Base-by-base conservation (phyloP, 2,797 vertebrate genomes). In the Echeneis naucrates region DNA sequence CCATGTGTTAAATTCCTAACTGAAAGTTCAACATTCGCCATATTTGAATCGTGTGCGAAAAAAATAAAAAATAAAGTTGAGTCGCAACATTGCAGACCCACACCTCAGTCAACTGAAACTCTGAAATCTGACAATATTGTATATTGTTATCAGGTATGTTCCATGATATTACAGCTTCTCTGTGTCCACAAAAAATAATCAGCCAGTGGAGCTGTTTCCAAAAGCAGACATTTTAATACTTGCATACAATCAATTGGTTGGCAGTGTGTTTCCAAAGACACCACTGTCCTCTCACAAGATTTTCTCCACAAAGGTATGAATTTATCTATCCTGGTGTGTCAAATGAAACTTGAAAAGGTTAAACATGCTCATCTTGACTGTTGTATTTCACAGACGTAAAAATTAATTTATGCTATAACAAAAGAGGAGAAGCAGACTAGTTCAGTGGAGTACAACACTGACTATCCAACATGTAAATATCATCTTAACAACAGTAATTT, bases 381-480 rank as follows among this genome's bases (percentile, higher is more conserved):
- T 19, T 14, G 38, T 13, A 30, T 27, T 9, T 48, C 24, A 54
- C 27, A 50, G 40, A 12, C 58, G 38, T 37, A 40, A 62, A 55
- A 58, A 45, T 16, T 32, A 42, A 62, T 56, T 42, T 4, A 11
- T 38, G 17, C n/a, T 26, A n/a, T 19, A 30, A 53, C 27, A 1
- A 63, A 45, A 68, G 23, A 8, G 7, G 17, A 17, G 14, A 11
- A 54, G 17, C 21, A 45, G 27, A 32, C 26, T 12, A 32, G 40
- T 12, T n/a, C 12, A 52, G 51, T 10, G 37, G 24, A 32, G 48
- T 21, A 26, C 14, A 8, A 42, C 12, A 24, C 1, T 56, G 16
- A 35, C n/a, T 11, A 51, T 75, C 9, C n/a, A n/a, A n/a, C n/a
- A n/a, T n/a, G n/a, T n/a, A 65, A 19, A 57, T 52, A 54, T 10